A percentile compares a stretch with the other conserved stretches of the same genome.
phyloP scores from a whole-genome alignment of 2,888 invertebrate species.

The Chloroclysta siterata region DNA sequence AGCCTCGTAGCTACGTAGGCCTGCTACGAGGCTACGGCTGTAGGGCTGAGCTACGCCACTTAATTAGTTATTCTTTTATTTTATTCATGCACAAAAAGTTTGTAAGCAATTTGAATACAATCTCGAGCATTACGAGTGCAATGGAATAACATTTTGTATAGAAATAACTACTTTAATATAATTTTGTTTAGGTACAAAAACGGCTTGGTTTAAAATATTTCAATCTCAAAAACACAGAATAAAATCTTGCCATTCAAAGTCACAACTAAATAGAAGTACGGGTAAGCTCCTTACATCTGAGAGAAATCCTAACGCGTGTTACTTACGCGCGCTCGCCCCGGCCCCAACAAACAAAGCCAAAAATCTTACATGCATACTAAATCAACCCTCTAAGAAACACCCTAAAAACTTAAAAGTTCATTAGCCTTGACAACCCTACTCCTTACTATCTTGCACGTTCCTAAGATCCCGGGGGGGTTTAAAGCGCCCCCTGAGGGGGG shows the following conservation, averaged over 20 bases:
- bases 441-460: conserved; percentile 83
- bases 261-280: conserved; percentile 15
- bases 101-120: conserved; percentile 11
- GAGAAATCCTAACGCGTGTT: conserved; percentile 18
- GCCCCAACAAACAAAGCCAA: conserved; percentile 42
- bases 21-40: conserved; percentile 45
- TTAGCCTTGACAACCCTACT: conserved; percentile 79
- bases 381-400: conserved; percentile 59
- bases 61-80: conserved; percentile 24
- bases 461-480: conserved; percentile 73
- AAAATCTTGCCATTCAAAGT: conserved; percentile 12
- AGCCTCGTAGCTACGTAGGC: conserved; percentile 62
- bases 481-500: conserved; percentile 53
- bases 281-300: conserved; percentile 22
- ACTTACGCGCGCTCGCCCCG: conserved; percentile 14
- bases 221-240: conserved; percentile 4
- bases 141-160: not conserved
- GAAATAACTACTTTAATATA: conserved; percentile 3
- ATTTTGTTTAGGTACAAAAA: conserved; percentile 1
- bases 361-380: conserved; percentile 49
- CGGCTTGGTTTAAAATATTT: conserved; percentile 4
- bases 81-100: conserved; percentile 24
- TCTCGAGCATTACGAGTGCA: not conserved
- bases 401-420: conserved; percentile 78
- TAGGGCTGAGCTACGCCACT: conserved; percentile 50